Base-by-base conservation (phyloP, 1,140 invertebrate species). In the Hyposmocoma kahamanoa region DNA sequence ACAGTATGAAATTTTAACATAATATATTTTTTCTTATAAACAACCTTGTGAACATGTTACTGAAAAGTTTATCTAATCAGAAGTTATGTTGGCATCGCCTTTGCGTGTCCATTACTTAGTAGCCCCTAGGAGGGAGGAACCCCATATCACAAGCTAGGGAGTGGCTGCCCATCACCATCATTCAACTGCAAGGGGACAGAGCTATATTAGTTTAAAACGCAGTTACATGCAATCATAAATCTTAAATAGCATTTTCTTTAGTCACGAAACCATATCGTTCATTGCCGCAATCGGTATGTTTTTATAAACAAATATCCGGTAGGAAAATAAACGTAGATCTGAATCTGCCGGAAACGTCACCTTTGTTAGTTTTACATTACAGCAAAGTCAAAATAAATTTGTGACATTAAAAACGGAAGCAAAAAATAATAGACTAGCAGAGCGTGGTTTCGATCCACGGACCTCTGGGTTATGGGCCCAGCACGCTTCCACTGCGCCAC, bases 381-480 rank as follows among this genome's bases (percentile, higher is more conserved):
- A 41, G 10, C 20, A 43, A 44, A 44, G 28, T 17, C n/a, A 18
- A 38, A 22, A 2, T 44, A 30, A 41, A 45, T 28, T n/a, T n/a
- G n/a, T n/a, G n/a, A n/a, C n/a, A n/a, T n/a, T n/a, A n/a, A n/a
- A n/a, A n/a, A n/a, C n/a, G n/a, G n/a, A n/a, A n/a, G n/a, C n/a
- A n/a, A n/a, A n/a, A 56, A 59, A 53, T 46, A 22, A 11, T 21
- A 10, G 44, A 1, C 36, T 75, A 75, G 69, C 72, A 75, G 72
- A 75, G 69, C 72, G 72, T 75, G 62, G 67, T 75, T 75, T 75
- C 72, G 72, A 41, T 41, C 38, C 38, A 41, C 38, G 47, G 48
- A 50, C 48, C 48, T 50, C 48, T 50, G 56, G 56, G 72, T 76
- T 76, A 76, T 76, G 72, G 72, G 72, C 72, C 67, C 55, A 59